phyloP scores from a whole-genome alignment of 2,888 invertebrate species.

The Kryphioiulus occultus region DNA sequence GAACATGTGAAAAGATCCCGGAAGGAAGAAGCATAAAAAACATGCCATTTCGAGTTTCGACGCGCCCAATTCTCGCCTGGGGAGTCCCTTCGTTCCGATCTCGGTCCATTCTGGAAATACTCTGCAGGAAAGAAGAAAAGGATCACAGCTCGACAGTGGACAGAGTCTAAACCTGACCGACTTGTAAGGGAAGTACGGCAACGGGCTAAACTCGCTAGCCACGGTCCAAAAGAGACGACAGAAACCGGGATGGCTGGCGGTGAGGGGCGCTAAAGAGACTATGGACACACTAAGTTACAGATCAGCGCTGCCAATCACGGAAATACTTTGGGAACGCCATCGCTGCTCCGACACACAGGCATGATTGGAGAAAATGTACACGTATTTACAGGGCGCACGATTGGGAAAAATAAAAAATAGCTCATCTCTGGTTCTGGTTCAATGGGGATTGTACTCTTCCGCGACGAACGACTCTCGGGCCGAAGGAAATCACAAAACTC shows the following conservation, averaged over 20 bases:
- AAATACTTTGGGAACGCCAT: not conserved
- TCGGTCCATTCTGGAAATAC: constrained; percentile 42
- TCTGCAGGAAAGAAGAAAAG: constrained; percentile 30
- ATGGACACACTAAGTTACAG: constrained; percentile 44
- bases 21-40: constrained; percentile 37
- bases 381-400: not conserved
- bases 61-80: not conserved
- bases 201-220: constrained; percentile 45
- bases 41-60: not conserved
- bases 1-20: constrained; percentile 44
- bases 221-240: constrained; percentile 44
- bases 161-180: constrained; percentile 46
- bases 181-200: constrained; percentile 43
- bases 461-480: not conserved
- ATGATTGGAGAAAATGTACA: constrained; percentile 7
- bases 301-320: constrained; percentile 36
- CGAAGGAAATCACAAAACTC: not conserved
- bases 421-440: not conserved
- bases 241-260: constrained; percentile 41
- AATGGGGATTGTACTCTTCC: constrained; percentile 8
- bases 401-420: not conserved
- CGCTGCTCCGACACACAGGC: constrained; percentile 7
- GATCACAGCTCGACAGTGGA: constrained; percentile 46
- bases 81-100: constrained; percentile 19
- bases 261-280: constrained; percentile 21